Percentiles rank a stretch among this genome's conserved stretches.
Evolutionary conservation across 2,113 vertebrate genomes (phyloP).

Genomic region (Aspiorhynchus laticeps): DNA sequence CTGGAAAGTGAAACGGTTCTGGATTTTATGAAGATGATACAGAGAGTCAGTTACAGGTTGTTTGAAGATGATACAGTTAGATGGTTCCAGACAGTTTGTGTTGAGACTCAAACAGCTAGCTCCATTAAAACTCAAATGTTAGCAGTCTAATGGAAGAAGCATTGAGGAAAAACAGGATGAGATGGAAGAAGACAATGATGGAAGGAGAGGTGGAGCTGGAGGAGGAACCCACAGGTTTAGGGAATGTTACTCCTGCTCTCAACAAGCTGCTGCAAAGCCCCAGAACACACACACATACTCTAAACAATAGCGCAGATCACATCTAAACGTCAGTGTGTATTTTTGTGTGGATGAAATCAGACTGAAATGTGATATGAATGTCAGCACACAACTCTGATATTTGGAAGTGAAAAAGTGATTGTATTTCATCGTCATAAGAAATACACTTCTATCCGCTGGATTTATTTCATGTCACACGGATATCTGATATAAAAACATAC

Average conservation of each 20-base stretch:
- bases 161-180: background rate
- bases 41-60: background rate
- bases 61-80: background rate
- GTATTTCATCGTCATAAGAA: conserved; percentile 26
- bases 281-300: background rate
- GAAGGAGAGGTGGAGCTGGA: conserved; percentile 15
- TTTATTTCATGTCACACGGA: conserved; percentile 41
- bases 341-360: conserved; percentile 21
- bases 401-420: conserved; percentile 16
- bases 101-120: background rate
- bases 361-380: background rate
- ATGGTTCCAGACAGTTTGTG: background rate
- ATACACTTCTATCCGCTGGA: background rate
- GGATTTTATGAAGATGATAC: background rate
- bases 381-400: conserved; percentile 14
- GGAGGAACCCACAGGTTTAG: conserved; percentile 62
- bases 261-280: conserved; percentile 74
- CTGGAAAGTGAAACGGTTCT: rapidly evolving
- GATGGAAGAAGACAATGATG: conserved; percentile 13
- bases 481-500: conserved; percentile 34
- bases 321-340: conserved; percentile 20
- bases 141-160: conserved; percentile 10
- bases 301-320: background rate
- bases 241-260: conserved; percentile 72
- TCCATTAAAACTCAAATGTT: conserved; percentile 1